Conservation (phyloP, 2,797 vertebrate genomes). For the Odontamblyopus lacepedii region DNA sequence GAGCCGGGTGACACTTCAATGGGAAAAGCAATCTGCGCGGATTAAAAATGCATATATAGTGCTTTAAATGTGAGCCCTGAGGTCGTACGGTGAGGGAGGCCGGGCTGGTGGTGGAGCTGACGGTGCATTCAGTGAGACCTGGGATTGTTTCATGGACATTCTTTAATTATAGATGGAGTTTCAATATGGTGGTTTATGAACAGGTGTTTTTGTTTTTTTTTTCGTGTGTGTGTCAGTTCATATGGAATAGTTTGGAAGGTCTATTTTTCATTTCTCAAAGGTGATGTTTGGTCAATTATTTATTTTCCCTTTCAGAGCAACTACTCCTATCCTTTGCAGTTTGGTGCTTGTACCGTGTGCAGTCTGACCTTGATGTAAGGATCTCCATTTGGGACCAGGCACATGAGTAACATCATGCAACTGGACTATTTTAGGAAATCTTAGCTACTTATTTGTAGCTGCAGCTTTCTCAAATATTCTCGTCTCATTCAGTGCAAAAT, state of each 20-base stretch:
- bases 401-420: too few relatives aligned
- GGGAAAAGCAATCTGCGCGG: conserved; percentile 30
- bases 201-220: background rate
- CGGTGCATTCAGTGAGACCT: conserved; percentile 16
- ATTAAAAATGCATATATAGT: conserved; percentile 63
- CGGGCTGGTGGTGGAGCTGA: conserved; percentile 6
- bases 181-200: conserved; percentile 16
- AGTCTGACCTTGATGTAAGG: too few relatives aligned
- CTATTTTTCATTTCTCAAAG: too few relatives aligned
- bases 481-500: too few relatives aligned
- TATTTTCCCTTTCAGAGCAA: too few relatives aligned
- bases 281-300: too few relatives aligned
- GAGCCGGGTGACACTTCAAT: conserved; percentile 29
- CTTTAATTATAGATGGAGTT: conserved; percentile 34
- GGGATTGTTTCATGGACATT: conserved; percentile 31
- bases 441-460: too few relatives aligned
- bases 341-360: too few relatives aligned
- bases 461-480: too few relatives aligned
- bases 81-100: conserved; percentile 18
- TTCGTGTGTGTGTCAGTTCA: background rate
- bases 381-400: too few relatives aligned
- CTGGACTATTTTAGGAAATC: too few relatives aligned
- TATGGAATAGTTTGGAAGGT: background rate
- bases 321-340: too few relatives aligned
- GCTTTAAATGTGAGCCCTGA: conserved; percentile 39